Evolutionary conservation across 1,140 invertebrate genomes (phyloP), one percentile per base, ranked within the genome.

Genomic region (Sarcophaga bullata): DNA sequence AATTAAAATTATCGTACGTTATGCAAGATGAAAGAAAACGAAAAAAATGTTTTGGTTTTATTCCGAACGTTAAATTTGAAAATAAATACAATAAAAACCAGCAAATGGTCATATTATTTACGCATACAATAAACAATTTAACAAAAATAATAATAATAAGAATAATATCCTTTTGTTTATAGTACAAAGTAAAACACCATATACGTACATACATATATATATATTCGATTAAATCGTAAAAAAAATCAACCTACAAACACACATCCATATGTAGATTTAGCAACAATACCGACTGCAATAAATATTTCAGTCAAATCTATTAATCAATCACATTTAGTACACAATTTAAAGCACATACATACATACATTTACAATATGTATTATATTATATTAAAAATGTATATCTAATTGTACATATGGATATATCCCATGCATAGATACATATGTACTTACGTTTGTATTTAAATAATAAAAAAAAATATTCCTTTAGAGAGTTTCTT

Each of bases 401-500:
- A 37, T 37, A 37, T 58, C 54, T 13, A 13, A 37, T 15, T 58
- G 54, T 6, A 58, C 54, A 58, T n/a, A 58, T 37, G 25, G 25
- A 37, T 37, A 37, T 37, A 37, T 37, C 5, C 17, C 62, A 68
- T 19, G 19, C 62, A 68, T 68, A 62, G 15, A 62, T n/a, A 62
- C 7, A 68, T 25, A 58, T 13, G 15, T 58, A 15, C 54, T 58
- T 58, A 58, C 54, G 25, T 58, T n/a, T 68, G 17, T 68, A 68
- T 68, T 68, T 68, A 68, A 19, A 68, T 68, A 68, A 68, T 68
- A 68, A 37, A 37, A 37, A 37, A 37, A 68, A 68, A 68, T 68
- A 68, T 68, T 68, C 62, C 62, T 68, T 68, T 68, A 68, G 62
- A 68, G 62, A 19, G 25, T 68, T 68, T 68, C 19, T 68, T 19